Evolutionary conservation across 2,888 invertebrate species (phyloP).

Genomic region (Malthinus flaveolus): DNA sequence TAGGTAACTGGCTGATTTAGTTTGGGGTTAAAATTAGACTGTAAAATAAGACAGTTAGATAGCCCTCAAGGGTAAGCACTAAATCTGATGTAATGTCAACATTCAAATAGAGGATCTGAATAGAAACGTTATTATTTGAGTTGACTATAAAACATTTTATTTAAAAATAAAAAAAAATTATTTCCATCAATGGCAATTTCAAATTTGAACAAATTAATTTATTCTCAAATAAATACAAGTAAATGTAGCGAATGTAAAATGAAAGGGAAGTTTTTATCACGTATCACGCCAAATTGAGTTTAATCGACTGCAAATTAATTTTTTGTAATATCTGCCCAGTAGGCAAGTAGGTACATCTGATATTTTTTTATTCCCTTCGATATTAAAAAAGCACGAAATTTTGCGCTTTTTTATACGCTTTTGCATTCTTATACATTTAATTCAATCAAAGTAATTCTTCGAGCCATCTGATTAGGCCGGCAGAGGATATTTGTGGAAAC

Average conservation of each 20-base stretch:
- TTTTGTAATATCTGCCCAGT: no score
- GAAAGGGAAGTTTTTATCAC: no score
- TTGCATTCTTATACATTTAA: constrained; percentile 17
- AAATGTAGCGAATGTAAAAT: no score
- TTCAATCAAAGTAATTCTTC: constrained; percentile 26
- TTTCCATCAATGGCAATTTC: background rate
- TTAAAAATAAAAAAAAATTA: background rate
- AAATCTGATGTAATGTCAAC: constrained; percentile 3
- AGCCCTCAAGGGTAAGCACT: constrained; percentile 1
- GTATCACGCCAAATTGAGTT: no score
- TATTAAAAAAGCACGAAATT: no score
- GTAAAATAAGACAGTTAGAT: background rate
- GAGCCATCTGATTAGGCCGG: constrained; percentile 21
- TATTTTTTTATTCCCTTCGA: no score
- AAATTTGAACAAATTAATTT: background rate
- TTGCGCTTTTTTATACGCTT: background rate
- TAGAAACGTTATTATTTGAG: constrained; percentile 1
- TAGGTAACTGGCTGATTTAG: background rate
- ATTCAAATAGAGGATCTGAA: constrained; percentile 1
- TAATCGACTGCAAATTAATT: no score
- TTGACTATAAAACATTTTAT: background rate
- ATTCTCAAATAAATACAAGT: background rate
- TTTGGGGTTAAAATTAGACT: constrained; percentile 2
- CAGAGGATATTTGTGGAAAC: constrained; percentile 17
- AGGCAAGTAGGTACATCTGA: no score